Percentiles rank a stretch among this genome's conserved stretches.
These are phyloP conservation scores for Phlogophora meticulosa DNA, from an alignment of 2,888 invertebrate species.

Conservation along the genomic window DNA sequence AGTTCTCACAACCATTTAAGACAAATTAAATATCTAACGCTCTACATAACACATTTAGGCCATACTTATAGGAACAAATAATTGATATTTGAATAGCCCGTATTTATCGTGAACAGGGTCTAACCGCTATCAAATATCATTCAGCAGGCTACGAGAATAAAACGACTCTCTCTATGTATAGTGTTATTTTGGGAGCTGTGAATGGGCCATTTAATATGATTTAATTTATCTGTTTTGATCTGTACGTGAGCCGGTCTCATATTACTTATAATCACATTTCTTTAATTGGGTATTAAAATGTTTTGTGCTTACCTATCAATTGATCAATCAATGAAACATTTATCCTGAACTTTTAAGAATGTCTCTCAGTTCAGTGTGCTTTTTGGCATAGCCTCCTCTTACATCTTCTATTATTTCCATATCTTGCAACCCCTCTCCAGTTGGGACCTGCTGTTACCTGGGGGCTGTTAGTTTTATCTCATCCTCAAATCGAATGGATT, in stretches of 20 bases:
- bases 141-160: constrained; percentile 67
- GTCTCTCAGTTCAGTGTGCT: too few relatives aligned
- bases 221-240: constrained; percentile 44
- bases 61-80: constrained; percentile 67
- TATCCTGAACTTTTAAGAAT: too few relatives aligned
- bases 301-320: too few relatives aligned
- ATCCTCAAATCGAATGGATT: too few relatives aligned
- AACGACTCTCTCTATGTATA: constrained; percentile 43
- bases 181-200: constrained; percentile 47
- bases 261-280: neutral
- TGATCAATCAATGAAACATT: too few relatives aligned
- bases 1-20: neutral
- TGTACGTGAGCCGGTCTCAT: constrained; percentile 27
- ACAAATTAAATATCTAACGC: constrained; percentile 4
- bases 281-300: constrained; percentile 18
- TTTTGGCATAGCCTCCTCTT: too few relatives aligned
- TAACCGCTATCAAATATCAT: constrained; percentile 80
- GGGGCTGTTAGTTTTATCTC: too few relatives aligned
- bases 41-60: neutral
- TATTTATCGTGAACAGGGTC: constrained; percentile 77
- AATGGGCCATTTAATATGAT: constrained; percentile 31
- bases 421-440: too few relatives aligned
- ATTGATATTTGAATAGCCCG: constrained; percentile 78
- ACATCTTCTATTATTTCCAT: too few relatives aligned
- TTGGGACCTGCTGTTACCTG: too few relatives aligned